A percentile compares a stretch with the other conserved stretches of the same genome.
Conservation (phyloP, 2,113 vertebrate genomes). For the Leptodactylus fuscus region DNA sequence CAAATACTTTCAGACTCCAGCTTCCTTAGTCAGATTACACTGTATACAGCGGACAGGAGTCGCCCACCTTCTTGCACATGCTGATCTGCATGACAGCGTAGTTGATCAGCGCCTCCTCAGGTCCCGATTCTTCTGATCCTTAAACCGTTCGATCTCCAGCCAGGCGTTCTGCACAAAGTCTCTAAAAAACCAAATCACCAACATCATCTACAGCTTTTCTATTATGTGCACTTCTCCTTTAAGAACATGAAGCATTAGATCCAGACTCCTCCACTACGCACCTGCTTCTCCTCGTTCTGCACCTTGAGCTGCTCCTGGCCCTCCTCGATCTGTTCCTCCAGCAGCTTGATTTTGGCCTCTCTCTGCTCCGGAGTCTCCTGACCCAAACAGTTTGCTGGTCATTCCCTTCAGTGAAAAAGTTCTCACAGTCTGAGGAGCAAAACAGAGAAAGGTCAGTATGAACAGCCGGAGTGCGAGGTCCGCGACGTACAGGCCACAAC, state of each 20-base stretch:
- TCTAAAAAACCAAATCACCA: slow-evolving; percentile 73
- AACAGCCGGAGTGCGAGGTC: neutral
- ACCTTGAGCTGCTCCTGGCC: slow-evolving; percentile 87
- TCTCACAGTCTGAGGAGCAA: slow-evolving; percentile 81
- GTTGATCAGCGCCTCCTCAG: slow-evolving; percentile 92
- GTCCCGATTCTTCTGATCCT: slow-evolving; percentile 93
- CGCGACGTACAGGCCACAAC: too few species aligned
- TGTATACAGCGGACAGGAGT: too few species aligned
- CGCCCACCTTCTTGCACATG: slow-evolving; percentile 95
- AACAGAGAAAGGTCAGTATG: neutral
- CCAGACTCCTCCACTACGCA: slow-evolving; percentile 67
- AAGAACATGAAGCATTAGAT: too few species aligned
- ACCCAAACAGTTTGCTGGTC: slow-evolving; percentile 95
- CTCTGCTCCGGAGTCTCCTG: slow-evolving; percentile 94
- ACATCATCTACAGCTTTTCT: too few species aligned
- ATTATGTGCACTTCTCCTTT: too few species aligned
- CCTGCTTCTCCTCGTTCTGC: slow-evolving; percentile 88
- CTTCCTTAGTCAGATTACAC: too few species aligned
- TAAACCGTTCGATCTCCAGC: slow-evolving; percentile 92
- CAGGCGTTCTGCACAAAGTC: slow-evolving; percentile 92
- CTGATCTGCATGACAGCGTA: slow-evolving; percentile 98
- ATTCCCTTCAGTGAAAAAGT: slow-evolving; percentile 95
- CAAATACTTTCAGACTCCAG: too few species aligned
- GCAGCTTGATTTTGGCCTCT: slow-evolving; percentile 85
- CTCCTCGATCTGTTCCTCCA: slow-evolving; percentile 91